A percentile compares a stretch with the other conserved stretches of the same genome.
Evolutionary conservation across 2,888 invertebrate genomes (phyloP).

Genomic region (Noctua comes): DNA sequence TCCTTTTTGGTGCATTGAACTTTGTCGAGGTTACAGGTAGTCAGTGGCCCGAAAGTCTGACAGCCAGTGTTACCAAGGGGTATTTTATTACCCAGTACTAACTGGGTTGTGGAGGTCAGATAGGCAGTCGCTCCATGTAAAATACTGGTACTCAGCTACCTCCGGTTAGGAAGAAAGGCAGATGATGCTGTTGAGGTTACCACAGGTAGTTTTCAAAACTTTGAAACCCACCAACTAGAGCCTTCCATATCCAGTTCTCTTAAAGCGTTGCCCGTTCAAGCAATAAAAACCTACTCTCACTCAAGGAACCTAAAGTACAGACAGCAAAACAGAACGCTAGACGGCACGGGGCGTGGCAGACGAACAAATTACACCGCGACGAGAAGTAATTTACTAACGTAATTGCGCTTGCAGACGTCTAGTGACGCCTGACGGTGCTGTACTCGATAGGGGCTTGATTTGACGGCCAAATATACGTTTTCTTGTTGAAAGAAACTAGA

Average conservation of each 20-base stretch:
- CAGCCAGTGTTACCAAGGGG: no score
- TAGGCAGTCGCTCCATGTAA: no score
- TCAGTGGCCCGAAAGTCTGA: no score
- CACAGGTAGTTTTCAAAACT: background rate
- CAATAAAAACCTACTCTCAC: slow-evolving; percentile 21
- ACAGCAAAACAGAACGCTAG: slow-evolving; percentile 66
- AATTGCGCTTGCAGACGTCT: slow-evolving; percentile 78
- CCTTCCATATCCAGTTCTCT: background rate
- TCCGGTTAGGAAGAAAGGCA: no score
- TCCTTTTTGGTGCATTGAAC: background rate
- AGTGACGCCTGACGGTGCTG: slow-evolving; percentile 33
- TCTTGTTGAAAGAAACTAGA: slow-evolving; percentile 12
- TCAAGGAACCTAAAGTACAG: slow-evolving; percentile 64
- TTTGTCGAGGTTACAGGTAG: background rate
- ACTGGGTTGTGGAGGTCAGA: no score
- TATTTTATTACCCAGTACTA: no score
- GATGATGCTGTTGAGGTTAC: background rate
- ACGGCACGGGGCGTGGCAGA: slow-evolving; percentile 70
- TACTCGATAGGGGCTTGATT: slow-evolving; percentile 50
- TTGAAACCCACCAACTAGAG: background rate
- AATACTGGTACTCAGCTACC: no score
- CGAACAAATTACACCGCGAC: slow-evolving; percentile 78
- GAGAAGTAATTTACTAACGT: slow-evolving; percentile 81
- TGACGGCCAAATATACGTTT: slow-evolving; percentile 3
- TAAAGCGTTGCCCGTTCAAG: background rate